These are phyloP conservation scores for Gnathonemus longibarbis DNA, from an alignment of 2,113 vertebrate species.

Conservation along the genomic window DNA sequence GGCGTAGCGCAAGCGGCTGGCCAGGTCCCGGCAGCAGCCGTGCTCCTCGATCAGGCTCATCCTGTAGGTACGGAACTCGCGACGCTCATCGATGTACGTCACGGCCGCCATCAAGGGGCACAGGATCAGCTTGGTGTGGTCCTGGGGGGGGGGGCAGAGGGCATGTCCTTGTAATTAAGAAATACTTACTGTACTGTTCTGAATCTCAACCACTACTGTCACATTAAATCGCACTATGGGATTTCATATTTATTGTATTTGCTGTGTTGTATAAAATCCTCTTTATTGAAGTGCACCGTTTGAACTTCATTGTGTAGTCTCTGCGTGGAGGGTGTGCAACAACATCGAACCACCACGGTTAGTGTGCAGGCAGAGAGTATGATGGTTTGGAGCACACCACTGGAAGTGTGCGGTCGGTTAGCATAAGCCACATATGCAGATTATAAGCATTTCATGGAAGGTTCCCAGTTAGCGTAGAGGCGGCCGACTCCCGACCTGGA, in stretches of 20 bases:
- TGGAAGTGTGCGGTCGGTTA: not conserved
- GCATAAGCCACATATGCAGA: not conserved
- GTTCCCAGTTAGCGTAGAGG: not conserved
- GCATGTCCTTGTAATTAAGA: not conserved
- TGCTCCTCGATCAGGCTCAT: slow-evolving; percentile 84
- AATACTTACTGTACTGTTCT: not conserved
- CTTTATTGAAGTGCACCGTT: not conserved
- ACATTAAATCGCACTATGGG: not conserved
- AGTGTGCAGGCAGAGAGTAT: not conserved
- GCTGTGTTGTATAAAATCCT: not conserved
- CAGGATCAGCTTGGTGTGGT: slow-evolving; percentile 93
- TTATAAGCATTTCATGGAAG: not conserved
- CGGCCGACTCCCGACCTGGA: slow-evolving; percentile 68
- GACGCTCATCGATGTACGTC: slow-evolving; percentile 89
- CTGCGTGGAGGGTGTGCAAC: not conserved
- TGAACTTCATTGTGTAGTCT: not conserved
- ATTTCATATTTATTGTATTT: not conserved
- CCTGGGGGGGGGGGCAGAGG: slow-evolving; percentile 49
- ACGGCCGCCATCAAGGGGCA: slow-evolving; percentile 89
- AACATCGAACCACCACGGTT: not conserved
- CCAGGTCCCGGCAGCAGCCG: slow-evolving; percentile 81
- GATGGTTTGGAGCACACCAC: not conserved
- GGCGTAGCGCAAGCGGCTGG: slow-evolving; percentile 81
- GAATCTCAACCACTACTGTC: not conserved
- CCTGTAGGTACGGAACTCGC: slow-evolving; percentile 87